Base-by-base conservation (phyloP, 2,797 vertebrate species). In the Pangasius krempfi region DNA sequence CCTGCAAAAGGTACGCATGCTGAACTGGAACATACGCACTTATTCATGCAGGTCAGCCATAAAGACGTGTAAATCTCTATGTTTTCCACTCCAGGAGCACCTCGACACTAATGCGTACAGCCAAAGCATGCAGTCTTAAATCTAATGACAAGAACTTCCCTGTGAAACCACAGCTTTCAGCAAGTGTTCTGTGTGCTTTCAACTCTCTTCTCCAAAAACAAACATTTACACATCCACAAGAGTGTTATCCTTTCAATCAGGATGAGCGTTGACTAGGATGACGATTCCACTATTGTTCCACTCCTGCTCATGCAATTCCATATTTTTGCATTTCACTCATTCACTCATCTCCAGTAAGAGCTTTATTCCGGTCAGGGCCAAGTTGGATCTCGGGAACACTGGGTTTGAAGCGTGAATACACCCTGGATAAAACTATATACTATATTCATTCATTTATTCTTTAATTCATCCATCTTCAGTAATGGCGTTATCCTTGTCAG, bases 91-190 rank as follows among this genome's bases (percentile, higher is more conserved):
- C 33, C 22, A 20, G 13, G 20, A 56, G 47, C 66, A 56, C 44
- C 62, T 70, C 20, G 5, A 56, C 13, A 54, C 33, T 75, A 80
- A 83, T 25, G 4, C 40, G 18, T 44, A 58, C 60, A 52, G 86
- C 90, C 86, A 81, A 80, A 25, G 73, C 84, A 84, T n/a, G 58
- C 80, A 88, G 84, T 54, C 60, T 87, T 92, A 87, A 92, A 87
- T 90, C 85, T 84, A 78, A 73, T 66, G 62, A 81, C 66, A 75
- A 54, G n/a, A 86, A 80, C 66, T 76, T 86, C 58, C n/a, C 79
- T 30, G 62, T 20, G 72, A 62, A 85, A 73, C 83, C 64, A 62
- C 88, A 85, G 33, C 60, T 47, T 68, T 18, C 37, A 13, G 44
- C 37, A 44, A 72, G 79, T 1, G 56, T 58, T 56, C 72, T 2